Evolutionary conservation across 2,797 vertebrate genomes (phyloP), one percentile per base, ranked within the genome.

Genomic region (Poeciliopsis turneri): DNA sequence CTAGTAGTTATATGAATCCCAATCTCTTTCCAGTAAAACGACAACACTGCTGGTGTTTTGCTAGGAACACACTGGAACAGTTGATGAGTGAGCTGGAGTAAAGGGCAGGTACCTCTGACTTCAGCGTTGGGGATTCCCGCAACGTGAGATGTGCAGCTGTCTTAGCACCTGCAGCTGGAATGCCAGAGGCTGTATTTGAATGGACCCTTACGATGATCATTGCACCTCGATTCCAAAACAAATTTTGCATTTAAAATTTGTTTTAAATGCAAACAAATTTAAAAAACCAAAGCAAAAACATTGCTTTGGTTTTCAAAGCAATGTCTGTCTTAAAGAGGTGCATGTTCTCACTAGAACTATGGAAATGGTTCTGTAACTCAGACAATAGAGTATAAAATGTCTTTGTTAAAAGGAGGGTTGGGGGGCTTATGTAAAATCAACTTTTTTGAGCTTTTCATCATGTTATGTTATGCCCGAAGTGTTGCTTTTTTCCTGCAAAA

Each of bases 121-220:
- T 39, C 28, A 36, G 59, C 33, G 20, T 75, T 1, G 68, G 86
- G 85, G 86, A 89, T 87, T 83, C 81, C 43, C 75, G 83, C 87
- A 79, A 84, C 84, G 87, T 16, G 74, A 61, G 49, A 68, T 46
- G 66, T 41, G 46, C 0, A 25, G 51, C 75, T 41, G 25, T 41
- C 74, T 70, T 8, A 53, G 20, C 18, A 53, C 53, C 41, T 79
- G 87, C 79, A 86, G 75, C 86, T 83, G 86, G 53, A 39, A 61
- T 20, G 0, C n/a, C 86, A 81, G 85, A 89, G 53, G 46, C 36
- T 0, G 45, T 61, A 84, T 87, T 83, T 86, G 85, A 90, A 36
- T 57, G 55, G 69, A 59, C 23, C 5, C 3, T 61, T 78, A 76
- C 75, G 78, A 18, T 79, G 64, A 68, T 71, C 11, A 0, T 30